Evolutionary conservation across 2,113 vertebrate species (phyloP).

Genomic region (Alethe castanea): DNA sequence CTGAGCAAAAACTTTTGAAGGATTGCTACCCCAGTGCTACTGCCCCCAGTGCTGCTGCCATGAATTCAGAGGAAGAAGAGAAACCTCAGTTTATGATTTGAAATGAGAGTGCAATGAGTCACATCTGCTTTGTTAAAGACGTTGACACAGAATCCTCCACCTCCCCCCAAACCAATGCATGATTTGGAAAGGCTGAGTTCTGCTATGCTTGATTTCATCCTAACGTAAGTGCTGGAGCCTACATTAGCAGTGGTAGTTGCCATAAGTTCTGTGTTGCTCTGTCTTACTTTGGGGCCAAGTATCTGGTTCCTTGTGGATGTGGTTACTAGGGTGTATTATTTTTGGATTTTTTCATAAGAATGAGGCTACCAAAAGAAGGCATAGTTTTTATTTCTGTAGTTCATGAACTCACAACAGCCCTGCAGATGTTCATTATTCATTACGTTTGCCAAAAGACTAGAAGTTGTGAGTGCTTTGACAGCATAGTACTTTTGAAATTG

Average conservation of each 20-base stretch:
- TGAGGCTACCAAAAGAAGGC: constrained; percentile 21
- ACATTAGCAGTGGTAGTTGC: background rate
- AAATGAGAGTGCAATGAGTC: background rate
- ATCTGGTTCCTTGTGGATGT: constrained; percentile 33
- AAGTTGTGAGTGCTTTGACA: background rate
- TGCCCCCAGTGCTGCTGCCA: background rate
- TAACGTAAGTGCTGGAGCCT: background rate
- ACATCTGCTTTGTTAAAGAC: constrained; percentile 34
- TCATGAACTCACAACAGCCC: constrained; percentile 27
- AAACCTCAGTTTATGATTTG: background rate
- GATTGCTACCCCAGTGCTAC: background rate
- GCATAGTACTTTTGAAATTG: background rate
- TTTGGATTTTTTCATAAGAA: constrained; percentile 33
- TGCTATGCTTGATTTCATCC: constrained; percentile 36
- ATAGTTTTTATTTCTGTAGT: constrained; percentile 35
- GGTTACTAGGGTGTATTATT: constrained; percentile 19
- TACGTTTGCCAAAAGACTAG: constrained; percentile 4
- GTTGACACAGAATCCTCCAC: background rate
- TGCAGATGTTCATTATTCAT: constrained; percentile 27
- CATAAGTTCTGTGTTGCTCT: background rate
- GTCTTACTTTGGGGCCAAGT: background rate
- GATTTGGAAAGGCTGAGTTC: constrained; percentile 26
- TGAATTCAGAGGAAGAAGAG: background rate
- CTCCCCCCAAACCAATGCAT: background rate
- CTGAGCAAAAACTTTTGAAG: background rate